Evolutionary conservation across 2,888 invertebrate species (phyloP).

Genomic region (Reticulitermes lucifugus): DNA sequence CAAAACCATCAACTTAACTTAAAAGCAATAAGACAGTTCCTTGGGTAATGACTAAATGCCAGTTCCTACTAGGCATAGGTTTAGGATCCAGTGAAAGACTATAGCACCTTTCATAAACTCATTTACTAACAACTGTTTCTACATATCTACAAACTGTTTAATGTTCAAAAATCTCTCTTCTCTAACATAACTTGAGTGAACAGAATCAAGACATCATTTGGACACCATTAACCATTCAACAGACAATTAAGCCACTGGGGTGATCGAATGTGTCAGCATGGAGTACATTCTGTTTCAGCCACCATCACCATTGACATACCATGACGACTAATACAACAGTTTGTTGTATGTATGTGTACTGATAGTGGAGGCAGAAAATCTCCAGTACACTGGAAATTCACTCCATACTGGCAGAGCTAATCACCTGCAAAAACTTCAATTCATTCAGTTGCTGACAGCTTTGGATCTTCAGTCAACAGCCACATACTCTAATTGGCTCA

Average conservation of each 20-base stretch:
- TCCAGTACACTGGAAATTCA: background rate
- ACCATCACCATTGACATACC: too few relatives aligned
- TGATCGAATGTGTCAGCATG: background rate
- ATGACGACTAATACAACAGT: background rate
- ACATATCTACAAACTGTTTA: background rate
- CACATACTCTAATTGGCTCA: too few relatives aligned
- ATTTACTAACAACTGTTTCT: background rate
- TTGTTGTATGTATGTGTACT: background rate
- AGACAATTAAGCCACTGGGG: background rate
- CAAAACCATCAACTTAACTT: background rate
- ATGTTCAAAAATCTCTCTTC: background rate
- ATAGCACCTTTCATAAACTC: background rate
- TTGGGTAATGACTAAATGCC: conserved; percentile 6
- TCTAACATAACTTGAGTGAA: background rate
- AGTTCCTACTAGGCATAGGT: background rate
- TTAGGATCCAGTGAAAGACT: background rate
- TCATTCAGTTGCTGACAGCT: too few relatives aligned
- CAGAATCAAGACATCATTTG: background rate
- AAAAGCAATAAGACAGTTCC: background rate
- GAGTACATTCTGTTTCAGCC: background rate
- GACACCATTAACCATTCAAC: background rate
- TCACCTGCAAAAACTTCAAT: too few relatives aligned
- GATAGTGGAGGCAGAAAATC: background rate
- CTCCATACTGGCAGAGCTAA: too few relatives aligned
- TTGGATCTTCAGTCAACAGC: too few relatives aligned